A percentile compares a stretch with the other conserved stretches of the same genome.
Conservation (phyloP, 2,113 vertebrate species). For the Melanerpes aurifrons region DNA sequence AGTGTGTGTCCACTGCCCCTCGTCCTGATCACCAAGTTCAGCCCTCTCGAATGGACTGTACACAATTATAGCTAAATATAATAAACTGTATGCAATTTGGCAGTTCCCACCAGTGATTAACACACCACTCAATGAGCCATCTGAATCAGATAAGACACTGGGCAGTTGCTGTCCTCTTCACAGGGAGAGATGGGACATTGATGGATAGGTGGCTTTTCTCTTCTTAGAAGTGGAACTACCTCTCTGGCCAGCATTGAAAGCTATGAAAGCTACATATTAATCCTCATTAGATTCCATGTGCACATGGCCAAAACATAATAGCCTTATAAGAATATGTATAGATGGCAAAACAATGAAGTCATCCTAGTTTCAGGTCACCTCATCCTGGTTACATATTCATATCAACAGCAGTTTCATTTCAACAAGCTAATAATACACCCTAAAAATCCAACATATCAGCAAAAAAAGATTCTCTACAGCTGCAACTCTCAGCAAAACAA, state of each 20-base stretch:
- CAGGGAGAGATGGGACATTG: not conserved
- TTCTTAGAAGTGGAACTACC: not conserved
- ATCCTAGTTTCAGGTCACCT: slow-evolving; percentile 41
- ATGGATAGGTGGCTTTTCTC: not conserved
- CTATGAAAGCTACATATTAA: not conserved
- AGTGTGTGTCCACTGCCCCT: no score
- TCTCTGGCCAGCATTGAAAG: not conserved
- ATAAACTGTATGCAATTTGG: not conserved
- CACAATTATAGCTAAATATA: not conserved
- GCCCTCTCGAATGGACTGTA: rapidly evolving
- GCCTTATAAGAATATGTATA: not conserved
- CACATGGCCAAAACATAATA: not conserved
- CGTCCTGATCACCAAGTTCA: not conserved
- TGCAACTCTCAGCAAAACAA: slow-evolving; percentile 51
- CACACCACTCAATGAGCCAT: not conserved
- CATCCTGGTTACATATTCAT: slow-evolving; percentile 41
- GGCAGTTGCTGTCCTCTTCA: not conserved
- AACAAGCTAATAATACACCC: slow-evolving; percentile 56
- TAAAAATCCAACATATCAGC: slow-evolving; percentile 51
- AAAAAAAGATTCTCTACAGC: slow-evolving; percentile 41
- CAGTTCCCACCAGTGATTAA: not conserved
- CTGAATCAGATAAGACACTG: not conserved
- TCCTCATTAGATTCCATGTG: not conserved
- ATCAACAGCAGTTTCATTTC: slow-evolving; percentile 69
- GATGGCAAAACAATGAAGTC: slow-evolving; percentile 55